Evolutionary conservation across 2,113 vertebrate species (phyloP).

Genomic region (Opisthocomus hoazin): DNA sequence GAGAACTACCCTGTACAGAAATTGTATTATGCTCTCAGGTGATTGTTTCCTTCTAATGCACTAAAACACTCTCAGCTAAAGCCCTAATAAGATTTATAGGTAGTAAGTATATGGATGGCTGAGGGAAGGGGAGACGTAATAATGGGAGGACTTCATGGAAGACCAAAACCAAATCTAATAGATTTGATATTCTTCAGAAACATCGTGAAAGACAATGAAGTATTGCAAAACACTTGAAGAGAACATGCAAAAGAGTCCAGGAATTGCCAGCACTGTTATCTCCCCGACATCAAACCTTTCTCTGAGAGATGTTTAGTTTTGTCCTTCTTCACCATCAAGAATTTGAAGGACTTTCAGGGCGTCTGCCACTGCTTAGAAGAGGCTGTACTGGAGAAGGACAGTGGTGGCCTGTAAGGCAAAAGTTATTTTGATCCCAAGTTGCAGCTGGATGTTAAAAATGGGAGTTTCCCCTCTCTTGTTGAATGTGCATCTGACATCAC

Average conservation of each 20-base stretch:
- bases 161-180: not conserved
- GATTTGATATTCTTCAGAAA: not conserved
- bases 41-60: slow-evolving; percentile 24
- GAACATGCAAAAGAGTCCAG: not conserved
- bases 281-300: not conserved
- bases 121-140: not conserved
- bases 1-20: not conserved
- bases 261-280: not conserved
- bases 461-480: not conserved
- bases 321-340: not conserved
- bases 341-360: not conserved
- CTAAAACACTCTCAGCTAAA: slow-evolving; percentile 15
- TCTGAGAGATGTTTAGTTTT: not conserved
- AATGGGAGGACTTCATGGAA: not conserved
- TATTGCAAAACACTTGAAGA: not conserved
- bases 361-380: not conserved
- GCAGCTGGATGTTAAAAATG: not conserved
- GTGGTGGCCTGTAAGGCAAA: not conserved
- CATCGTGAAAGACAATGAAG: not conserved
- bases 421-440: fast-evolving
- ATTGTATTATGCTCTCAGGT: not conserved
- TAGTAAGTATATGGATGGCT: not conserved
- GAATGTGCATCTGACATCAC: not conserved
- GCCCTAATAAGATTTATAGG: slow-evolving; percentile 11
- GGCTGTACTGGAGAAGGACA: not conserved